Base-by-base conservation (phyloP, 2,888 invertebrate species). In the Mythimna loreyi region DNA sequence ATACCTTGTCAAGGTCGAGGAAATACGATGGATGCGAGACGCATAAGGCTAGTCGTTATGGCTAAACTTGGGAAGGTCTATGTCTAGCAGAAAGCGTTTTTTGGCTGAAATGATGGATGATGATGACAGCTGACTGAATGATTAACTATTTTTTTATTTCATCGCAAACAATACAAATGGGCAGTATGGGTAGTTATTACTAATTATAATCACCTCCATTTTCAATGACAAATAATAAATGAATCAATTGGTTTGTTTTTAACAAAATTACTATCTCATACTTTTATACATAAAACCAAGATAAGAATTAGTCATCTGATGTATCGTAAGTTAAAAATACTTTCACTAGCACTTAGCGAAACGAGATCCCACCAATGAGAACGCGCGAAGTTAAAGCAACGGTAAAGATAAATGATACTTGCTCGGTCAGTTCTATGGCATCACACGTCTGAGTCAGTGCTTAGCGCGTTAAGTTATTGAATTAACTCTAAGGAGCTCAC, bases 351-450 rank as follows among this genome's bases (percentile, higher is more conserved):
- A 52, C 49, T 47, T 50, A 19, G 36, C 21, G 40, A 59, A 56
- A 70, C 45, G 50, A 57, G 28, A 55, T 50, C 57, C 62, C 23
- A 52, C 71, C 63, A 80, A 76, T 80, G 56, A 63, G 59, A 66
- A 45, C 59, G 55, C n/a, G 40, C 56, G 25, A 61, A 63, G 57
- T 59, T 56, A 52, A 49, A 52, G 62, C 67, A 75, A 80, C 80
- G 76, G 80, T 75, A 80, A 65, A 70, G 43, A 62, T 65, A 71
- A 57, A 66, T 55, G 36, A 59, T 71, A 76, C 81, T 78, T 55
- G 67, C 28, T 64, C 63, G 47, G 72, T 47, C 78, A 69, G 72
- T 80, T 70, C 28, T 73, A 73, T 9, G 78, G 65, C 55, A 62
- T 80, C 73, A 59, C 28, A 58, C 30, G 36, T 49, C 47, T 64